Conservation (phyloP, 2,888 invertebrate genomes). For the Flabesymbios commensalis region DNA sequence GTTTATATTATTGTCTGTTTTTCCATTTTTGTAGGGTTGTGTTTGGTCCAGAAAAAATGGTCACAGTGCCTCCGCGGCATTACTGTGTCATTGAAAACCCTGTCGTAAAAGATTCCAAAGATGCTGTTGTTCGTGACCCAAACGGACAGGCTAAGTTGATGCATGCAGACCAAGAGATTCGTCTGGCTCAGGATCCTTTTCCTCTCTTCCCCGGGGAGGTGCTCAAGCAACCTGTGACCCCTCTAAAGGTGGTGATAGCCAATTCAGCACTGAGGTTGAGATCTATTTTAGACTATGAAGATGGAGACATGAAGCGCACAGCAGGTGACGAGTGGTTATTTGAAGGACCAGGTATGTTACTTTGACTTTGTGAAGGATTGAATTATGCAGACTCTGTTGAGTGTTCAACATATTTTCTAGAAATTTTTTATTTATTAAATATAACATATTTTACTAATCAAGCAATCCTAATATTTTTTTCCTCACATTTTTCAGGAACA, state of each 20-base stretch:
- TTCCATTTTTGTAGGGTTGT: slow-evolving; percentile 54
- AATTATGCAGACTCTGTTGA: no score
- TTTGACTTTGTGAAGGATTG: no score
- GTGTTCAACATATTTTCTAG: no score
- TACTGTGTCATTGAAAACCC: slow-evolving; percentile 65
- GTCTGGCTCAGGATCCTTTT: slow-evolving; percentile 64
- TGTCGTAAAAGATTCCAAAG: slow-evolving; percentile 56
- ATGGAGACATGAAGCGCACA: slow-evolving; percentile 52
- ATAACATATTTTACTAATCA: no score
- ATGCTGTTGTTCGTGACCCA: slow-evolving; percentile 52
- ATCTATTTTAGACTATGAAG: slow-evolving; percentile 62
- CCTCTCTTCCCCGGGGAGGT: slow-evolving; percentile 64
- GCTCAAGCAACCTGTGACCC: slow-evolving; percentile 34
- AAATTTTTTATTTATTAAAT: no score
- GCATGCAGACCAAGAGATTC: slow-evolving; percentile 64
- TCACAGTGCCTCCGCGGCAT: slow-evolving; percentile 64
- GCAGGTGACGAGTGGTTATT: slow-evolving; percentile 66
- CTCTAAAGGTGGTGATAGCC: slow-evolving; percentile 57
- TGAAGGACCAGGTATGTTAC: slow-evolving; percentile 51
- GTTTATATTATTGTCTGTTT: not conserved
- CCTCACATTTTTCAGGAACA: slow-evolving; percentile 51
- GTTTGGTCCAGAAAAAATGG: slow-evolving; percentile 62
- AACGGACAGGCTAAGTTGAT: slow-evolving; percentile 61
- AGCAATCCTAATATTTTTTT: no score
- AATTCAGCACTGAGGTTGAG: slow-evolving; percentile 62